Conservation (phyloP, 2,888 invertebrate species). For the Arge pagana region DNA sequence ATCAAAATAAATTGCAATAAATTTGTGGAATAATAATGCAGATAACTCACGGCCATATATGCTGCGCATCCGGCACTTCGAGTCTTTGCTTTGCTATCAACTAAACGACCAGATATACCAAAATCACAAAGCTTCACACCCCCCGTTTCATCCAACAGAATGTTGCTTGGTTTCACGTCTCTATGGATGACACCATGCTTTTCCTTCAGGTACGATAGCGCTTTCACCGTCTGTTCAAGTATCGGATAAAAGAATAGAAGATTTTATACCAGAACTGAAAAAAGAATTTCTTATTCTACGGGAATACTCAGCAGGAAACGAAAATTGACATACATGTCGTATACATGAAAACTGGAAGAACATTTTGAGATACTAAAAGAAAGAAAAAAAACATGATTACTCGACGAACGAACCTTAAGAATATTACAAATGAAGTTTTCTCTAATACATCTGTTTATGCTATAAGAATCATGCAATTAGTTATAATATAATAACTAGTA, state of each 20-base stretch:
- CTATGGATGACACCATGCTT: conserved; percentile 96
- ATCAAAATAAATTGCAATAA: background rate
- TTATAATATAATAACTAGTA: no score
- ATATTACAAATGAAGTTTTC: no score
- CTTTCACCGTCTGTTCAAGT: conserved; percentile 81
- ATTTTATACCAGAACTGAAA: no score
- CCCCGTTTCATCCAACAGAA: conserved; percentile 91
- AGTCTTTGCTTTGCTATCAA: conserved; percentile 97
- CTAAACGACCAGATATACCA: conserved; percentile 96
- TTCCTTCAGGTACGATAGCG: conserved; percentile 96
- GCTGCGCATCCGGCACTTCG: conserved; percentile 98
- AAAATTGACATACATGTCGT: no score
- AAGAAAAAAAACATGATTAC: no score
- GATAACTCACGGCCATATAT: conserved; percentile 89
- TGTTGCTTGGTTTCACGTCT: conserved; percentile 99
- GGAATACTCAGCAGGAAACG: no score
- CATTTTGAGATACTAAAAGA: no score
- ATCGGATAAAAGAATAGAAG: conserved; percentile 8
- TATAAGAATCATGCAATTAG: no score
- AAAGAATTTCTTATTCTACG: no score
- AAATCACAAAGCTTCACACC: conserved; percentile 99
- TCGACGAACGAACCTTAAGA: no score
- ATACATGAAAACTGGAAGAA: no score
- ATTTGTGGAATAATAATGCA: conserved; percentile 3
- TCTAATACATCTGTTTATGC: no score